These are phyloP conservation scores for Desoria tigrina DNA, from an alignment of 2,888 invertebrate genomes.

Conservation along the genomic window DNA sequence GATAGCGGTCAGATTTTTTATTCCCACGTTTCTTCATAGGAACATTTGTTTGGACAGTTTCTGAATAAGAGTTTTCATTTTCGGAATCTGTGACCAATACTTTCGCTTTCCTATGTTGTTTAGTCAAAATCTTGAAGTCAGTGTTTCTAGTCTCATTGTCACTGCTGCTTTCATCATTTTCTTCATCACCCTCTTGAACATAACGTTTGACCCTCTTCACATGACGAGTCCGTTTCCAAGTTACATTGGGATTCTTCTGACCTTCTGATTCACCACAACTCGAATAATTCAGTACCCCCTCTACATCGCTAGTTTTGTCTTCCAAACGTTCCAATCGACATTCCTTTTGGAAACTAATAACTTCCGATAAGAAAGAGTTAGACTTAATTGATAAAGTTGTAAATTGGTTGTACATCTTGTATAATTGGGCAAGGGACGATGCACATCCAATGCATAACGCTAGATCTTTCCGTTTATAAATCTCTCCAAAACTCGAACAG, in stretches of 20 bases:
- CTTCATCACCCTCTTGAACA: too few species aligned
- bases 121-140: neutral
- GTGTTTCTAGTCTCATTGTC: neutral
- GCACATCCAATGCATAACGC: conserved; percentile 26
- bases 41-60: neutral
- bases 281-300: neutral
- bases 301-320: neutral
- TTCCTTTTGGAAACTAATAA: conserved; percentile 24
- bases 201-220: neutral
- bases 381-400: conserved; percentile 17
- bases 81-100: neutral
- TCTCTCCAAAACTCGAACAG: conserved; percentile 5
- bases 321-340: neutral
- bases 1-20: too few species aligned
- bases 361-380: conserved; percentile 22
- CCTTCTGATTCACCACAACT: neutral
- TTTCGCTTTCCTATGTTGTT: neutral
- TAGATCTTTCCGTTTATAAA: conserved; percentile 12
- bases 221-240: neutral
- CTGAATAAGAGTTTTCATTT: neutral
- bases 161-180: too few species aligned
- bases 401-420: conserved; percentile 31
- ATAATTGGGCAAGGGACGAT: conserved; percentile 18
- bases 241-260: neutral
- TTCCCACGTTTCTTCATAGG: neutral